Evolutionary conservation across 2,888 invertebrate genomes (phyloP).

Genomic region (Junonia oenone): DNA sequence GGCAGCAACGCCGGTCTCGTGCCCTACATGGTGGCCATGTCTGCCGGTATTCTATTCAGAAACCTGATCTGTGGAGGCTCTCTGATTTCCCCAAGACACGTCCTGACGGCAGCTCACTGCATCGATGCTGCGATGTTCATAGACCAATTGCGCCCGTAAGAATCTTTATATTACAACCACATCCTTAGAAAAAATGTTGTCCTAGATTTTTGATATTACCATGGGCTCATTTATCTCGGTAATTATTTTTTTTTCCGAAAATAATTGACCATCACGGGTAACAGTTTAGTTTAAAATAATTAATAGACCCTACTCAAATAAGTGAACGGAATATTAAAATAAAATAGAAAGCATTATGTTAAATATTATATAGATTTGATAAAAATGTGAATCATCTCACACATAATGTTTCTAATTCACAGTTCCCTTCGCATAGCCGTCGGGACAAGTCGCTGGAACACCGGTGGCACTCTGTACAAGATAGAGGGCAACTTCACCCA

Average conservation of each 20-base stretch:
- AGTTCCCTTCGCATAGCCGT: slow-evolving; percentile 48
- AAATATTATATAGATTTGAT: background rate
- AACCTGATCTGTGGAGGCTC: slow-evolving; percentile 51
- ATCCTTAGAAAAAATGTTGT: no score
- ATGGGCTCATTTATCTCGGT: no score
- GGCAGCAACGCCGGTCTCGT: slow-evolving; percentile 47
- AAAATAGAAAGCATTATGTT: no score
- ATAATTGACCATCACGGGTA: no score
- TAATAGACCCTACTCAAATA: no score
- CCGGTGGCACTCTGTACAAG: slow-evolving; percentile 39
- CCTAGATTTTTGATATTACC: no score
- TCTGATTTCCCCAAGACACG: slow-evolving; percentile 38
- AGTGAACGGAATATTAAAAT: no score
- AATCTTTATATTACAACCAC: no score
- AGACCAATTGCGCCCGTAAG: slow-evolving; percentile 30
- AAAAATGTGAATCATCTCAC: background rate
- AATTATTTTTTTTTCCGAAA: no score
- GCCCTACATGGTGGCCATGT: slow-evolving; percentile 43
- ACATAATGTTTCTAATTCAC: background rate
- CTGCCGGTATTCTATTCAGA: slow-evolving; percentile 27
- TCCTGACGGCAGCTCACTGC: slow-evolving; percentile 62
- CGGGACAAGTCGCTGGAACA: slow-evolving; percentile 53
- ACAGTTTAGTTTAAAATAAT: no score
- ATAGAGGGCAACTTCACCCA: slow-evolving; percentile 51
- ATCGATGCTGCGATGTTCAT: slow-evolving; percentile 41